phyloP scores from a whole-genome alignment of 2,113 vertebrate species.

The Crotalus helleri region DNA sequence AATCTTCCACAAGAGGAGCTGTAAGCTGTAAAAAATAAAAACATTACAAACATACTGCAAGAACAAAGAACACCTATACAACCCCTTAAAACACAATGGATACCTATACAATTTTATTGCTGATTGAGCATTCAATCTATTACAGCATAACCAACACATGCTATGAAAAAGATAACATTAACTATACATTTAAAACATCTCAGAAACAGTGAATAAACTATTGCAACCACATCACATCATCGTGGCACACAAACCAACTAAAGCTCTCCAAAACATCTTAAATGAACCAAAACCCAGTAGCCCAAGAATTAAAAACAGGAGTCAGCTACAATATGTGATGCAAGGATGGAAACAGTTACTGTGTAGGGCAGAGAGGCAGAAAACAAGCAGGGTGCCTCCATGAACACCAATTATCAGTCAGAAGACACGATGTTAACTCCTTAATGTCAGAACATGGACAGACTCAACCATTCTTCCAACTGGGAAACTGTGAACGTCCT shows the following conservation, averaged over 20 bases:
- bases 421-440: background rate
- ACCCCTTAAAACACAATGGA: background rate
- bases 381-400: background rate
- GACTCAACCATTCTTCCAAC: background rate
- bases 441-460: background rate
- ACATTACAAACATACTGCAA: background rate
- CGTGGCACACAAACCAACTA: background rate
- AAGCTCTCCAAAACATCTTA: background rate
- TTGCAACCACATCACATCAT: background rate
- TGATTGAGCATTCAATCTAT: background rate
- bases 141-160: background rate
- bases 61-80: background rate
- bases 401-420: background rate
- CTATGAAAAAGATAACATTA: background rate
- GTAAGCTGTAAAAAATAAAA: background rate
- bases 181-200: background rate
- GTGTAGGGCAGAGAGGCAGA: background rate
- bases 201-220: background rate
- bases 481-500: background rate
- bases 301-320: background rate
- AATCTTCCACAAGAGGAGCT: background rate
- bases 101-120: background rate
- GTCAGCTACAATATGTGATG: background rate
- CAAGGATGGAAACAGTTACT: background rate
- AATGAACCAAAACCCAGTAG: background rate